Conservation (phyloP, 37 sponge, comb jelly and placozoan genomes). For the Theonella swinhoei region DNA sequence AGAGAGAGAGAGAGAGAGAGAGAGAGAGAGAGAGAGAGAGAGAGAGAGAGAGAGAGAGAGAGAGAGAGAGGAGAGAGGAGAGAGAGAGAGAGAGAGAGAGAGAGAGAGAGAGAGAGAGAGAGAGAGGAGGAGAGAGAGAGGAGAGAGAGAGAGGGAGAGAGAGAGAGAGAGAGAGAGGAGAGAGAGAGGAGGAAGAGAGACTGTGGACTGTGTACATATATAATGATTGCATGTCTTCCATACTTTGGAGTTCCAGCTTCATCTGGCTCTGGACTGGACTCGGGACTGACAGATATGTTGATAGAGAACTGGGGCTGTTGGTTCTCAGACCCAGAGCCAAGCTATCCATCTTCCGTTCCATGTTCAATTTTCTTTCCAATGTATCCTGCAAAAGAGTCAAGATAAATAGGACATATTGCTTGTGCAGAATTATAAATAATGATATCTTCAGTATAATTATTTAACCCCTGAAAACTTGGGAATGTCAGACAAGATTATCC, state of each 20-base stretch:
- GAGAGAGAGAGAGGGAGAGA: constrained; percentile 2
- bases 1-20: constrained; percentile 28
- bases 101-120: constrained; percentile 2
- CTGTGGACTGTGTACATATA: neutral
- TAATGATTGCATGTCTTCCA: neutral
- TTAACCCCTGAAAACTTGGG: too few species aligned
- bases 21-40: constrained; percentile 15
- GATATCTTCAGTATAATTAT: neutral
- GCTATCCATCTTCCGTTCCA: neutral
- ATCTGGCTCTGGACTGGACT: neutral
- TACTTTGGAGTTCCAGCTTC: neutral
- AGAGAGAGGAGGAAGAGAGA: constrained; percentile 1
- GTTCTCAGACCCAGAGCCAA: neutral
- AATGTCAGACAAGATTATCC: too few species aligned
- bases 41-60: constrained; percentile 19
- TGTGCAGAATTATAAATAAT: neutral
- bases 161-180: constrained; percentile 17
- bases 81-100: constrained; percentile 14
- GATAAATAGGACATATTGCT: neutral
- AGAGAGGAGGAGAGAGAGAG: constrained; percentile 19
- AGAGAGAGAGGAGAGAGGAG: constrained; percentile 18
- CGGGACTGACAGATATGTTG: neutral
- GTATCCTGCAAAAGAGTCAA: neutral
- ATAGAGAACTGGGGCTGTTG: neutral
- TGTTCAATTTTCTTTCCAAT: neutral